Evolutionary conservation across 2,797 vertebrate genomes (phyloP).

Genomic region (Fistularia tabacaria): DNA sequence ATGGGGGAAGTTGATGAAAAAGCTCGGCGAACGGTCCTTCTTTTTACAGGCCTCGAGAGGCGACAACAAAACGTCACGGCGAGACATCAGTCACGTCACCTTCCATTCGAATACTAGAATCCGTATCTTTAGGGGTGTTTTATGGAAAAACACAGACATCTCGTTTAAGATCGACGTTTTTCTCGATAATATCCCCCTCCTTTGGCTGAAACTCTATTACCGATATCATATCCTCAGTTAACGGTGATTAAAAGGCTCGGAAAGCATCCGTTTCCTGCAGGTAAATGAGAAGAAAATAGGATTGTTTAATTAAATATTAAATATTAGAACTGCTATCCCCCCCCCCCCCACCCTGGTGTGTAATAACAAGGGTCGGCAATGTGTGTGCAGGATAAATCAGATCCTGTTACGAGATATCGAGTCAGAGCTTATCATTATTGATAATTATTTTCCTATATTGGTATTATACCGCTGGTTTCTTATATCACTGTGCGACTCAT

Average conservation of each 20-base stretch:
- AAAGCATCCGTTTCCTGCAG: slow-evolving; percentile 6
- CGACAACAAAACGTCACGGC: too few relatives aligned
- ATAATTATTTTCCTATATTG: slow-evolving; percentile 12
- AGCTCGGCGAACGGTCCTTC: too few relatives aligned
- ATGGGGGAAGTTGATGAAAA: too few relatives aligned
- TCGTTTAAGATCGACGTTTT: too few relatives aligned
- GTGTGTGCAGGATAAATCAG: slow-evolving; percentile 3
- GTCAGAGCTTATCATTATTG: neutral
- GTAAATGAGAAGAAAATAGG: slow-evolving; percentile 2
- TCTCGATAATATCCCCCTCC: too few relatives aligned
- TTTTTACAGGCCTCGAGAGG: too few relatives aligned
- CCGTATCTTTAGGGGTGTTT: too few relatives aligned
- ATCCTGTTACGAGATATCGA: slow-evolving; percentile 21
- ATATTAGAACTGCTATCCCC: slow-evolving; percentile 7
- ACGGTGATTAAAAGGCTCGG: slow-evolving; percentile 22
- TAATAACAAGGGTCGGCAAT: slow-evolving; percentile 7
- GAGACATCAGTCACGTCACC: too few relatives aligned
- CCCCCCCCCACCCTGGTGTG: slow-evolving; percentile 2
- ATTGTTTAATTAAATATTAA: slow-evolving; percentile 31
- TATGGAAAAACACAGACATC: too few relatives aligned
- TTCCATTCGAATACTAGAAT: too few relatives aligned
- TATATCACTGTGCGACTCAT: too few relatives aligned
- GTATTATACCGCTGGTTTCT: neutral
- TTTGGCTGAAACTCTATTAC: neutral
- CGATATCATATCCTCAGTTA: slow-evolving; percentile 8